Conservation (phyloP, 2,797 vertebrate species). For the Smutsia temminckii region DNA sequence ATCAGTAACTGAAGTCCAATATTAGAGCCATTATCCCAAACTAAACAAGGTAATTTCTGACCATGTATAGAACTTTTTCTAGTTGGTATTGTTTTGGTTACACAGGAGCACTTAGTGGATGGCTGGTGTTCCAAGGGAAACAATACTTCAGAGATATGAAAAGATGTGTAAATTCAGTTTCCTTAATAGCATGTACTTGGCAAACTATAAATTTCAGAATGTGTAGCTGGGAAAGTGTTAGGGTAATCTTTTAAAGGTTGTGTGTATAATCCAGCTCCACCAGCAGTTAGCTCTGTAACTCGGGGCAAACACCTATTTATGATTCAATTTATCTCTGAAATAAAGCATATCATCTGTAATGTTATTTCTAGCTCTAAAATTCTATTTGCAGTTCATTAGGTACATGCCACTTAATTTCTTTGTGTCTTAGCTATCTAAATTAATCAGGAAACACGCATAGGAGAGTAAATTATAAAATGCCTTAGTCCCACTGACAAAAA, state of each 20-base stretch:
- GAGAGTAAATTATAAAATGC: constrained; percentile 26
- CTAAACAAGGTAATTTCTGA: constrained; percentile 43
- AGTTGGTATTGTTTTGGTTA: constrained; percentile 39
- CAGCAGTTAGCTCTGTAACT: not conserved
- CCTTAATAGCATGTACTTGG: not conserved
- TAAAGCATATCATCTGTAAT: constrained; percentile 1
- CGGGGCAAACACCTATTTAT: not conserved
- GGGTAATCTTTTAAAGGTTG: not conserved
- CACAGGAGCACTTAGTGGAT: not conserved
- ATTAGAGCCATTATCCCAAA: constrained; percentile 28
- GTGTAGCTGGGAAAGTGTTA: not conserved
- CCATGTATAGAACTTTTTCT: not conserved
- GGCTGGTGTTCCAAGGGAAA: constrained; percentile 1
- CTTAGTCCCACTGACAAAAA: not conserved
- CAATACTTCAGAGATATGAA: not conserved
- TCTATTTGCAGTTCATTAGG: constrained; percentile 27
- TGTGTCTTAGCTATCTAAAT: not conserved
- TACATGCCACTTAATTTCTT: not conserved
- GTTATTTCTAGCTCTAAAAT: constrained; percentile 36
- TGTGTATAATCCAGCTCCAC: not conserved
- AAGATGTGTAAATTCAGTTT: not conserved
- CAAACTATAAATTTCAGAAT: constrained; percentile 27
- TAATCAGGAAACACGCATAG: not conserved
- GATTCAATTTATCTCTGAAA: constrained; percentile 15
- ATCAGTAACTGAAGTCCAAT: not conserved